These are phyloP conservation scores for Ptychodera flava DNA, from an alignment of 35 echinoderm and acorn worm genomes.

Conservation along the genomic window DNA sequence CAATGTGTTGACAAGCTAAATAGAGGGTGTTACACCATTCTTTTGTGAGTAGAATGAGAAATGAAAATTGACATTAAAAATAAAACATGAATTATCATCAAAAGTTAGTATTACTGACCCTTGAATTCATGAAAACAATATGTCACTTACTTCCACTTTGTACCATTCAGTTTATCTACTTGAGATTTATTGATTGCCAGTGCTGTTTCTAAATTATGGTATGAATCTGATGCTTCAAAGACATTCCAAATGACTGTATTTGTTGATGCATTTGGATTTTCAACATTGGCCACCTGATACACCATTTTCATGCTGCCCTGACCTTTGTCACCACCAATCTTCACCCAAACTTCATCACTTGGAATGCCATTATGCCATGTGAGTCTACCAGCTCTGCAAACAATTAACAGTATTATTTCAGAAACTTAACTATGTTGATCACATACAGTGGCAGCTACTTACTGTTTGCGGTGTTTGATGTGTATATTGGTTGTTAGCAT, in stretches of 20 bases:
- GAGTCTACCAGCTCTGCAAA: background rate
- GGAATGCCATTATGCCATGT: conserved; percentile 42
- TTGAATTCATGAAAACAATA: too few relatives aligned
- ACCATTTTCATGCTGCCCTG: conserved; percentile 44
- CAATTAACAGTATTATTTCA: too few relatives aligned
- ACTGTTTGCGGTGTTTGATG: too few relatives aligned
- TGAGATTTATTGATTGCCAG: background rate
- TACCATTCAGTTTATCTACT: conserved; percentile 11
- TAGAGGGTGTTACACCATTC: too few relatives aligned
- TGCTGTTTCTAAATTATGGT: conserved; percentile 34
- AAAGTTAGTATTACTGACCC: too few relatives aligned
- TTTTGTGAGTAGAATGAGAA: too few relatives aligned
- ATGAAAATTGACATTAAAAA: too few relatives aligned
- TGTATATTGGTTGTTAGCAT: too few relatives aligned
- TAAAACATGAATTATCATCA: too few relatives aligned
- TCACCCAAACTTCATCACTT: conserved; percentile 55
- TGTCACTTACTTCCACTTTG: conserved; percentile 45
- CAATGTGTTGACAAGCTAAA: too few relatives aligned
- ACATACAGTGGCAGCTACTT: too few relatives aligned
- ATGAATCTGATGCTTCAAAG: conserved; percentile 41
- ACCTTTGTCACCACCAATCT: conserved; percentile 64
- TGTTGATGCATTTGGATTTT: conserved; percentile 40
- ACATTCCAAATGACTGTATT: conserved; percentile 42
- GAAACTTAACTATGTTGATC: too few relatives aligned
- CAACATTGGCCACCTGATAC: conserved; percentile 56